phyloP scores from a whole-genome alignment of 2,797 vertebrate genomes.

The Clarias laeviceps region DNA sequence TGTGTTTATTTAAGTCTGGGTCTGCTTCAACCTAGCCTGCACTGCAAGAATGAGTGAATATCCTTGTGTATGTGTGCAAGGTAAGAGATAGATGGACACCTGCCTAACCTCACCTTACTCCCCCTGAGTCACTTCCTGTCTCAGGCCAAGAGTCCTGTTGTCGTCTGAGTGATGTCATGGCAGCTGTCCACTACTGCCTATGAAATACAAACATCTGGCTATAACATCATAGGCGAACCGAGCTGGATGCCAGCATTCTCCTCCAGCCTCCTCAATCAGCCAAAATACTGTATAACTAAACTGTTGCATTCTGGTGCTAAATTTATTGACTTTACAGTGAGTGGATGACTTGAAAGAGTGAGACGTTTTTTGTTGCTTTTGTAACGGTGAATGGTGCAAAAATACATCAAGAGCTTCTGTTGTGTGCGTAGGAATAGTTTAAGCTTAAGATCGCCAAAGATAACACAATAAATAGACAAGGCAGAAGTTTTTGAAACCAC shows the following conservation, averaged over 20 bases:
- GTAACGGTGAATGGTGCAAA: constrained; percentile 53
- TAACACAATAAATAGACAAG: constrained; percentile 46
- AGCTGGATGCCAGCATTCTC: constrained; percentile 62
- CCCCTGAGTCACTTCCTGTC: constrained; percentile 83
- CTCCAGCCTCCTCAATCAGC: constrained; percentile 43
- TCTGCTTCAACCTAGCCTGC: constrained; percentile 33
- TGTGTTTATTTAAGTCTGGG: constrained; percentile 29
- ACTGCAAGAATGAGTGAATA: constrained; percentile 12
- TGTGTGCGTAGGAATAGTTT: constrained; percentile 69
- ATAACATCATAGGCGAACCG: constrained; percentile 59
- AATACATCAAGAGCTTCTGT: constrained; percentile 34
- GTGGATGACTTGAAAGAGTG: constrained; percentile 27
- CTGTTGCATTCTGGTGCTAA: constrained; percentile 46
- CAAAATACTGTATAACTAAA: constrained; percentile 33
- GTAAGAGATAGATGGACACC: constrained; percentile 54
- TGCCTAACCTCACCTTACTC: constrained; percentile 74
- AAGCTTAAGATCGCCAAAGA: constrained; percentile 28
- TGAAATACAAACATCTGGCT: constrained; percentile 60
- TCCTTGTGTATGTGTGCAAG: constrained; percentile 28
- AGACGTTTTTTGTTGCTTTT: constrained; percentile 24
- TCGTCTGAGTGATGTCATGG: constrained; percentile 79
- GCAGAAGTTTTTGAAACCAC: constrained; percentile 52
- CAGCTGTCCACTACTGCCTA: constrained; percentile 71
- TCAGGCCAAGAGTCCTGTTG: constrained; percentile 75
- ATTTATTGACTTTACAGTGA: constrained; percentile 45